Base-by-base conservation (phyloP, 2,797 vertebrate genomes). In the Poeciliopsis presidionis region DNA sequence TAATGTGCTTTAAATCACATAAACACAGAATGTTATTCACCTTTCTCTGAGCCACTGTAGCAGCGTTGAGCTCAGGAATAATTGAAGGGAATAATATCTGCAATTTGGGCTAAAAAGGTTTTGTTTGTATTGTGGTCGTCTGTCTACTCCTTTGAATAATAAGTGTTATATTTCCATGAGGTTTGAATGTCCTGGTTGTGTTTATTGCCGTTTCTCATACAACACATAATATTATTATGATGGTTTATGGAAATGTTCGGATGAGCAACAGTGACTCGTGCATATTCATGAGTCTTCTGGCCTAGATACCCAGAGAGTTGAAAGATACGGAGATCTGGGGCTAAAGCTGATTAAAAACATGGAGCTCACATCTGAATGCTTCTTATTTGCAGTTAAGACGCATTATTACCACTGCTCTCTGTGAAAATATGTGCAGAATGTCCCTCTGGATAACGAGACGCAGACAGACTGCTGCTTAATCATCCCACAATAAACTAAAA, bases 341-440 rank as follows among this genome's bases (percentile, higher is more conserved):
- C 81, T 80, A 84, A 88, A 84, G 79, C 86, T 87, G 85, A 87
- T 90, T 88, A 85, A 86, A 83, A 88, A 86, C 67, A 82, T 51
- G 70, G 85, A 79, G 59, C 81, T 46, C 63, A 78, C 78, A 76
- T 75, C 33, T 47, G 0, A 77, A 67, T 72, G 78, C 71, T 47
- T 75, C 76, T 85, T 76, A 80, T 83, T 81, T 67, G 63, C 74
- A 43, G 69, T 70, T 84, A 63, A 76, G 67, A 81, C 73, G 36
- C 74, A 84, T 82, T 41, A 80, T 84, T 85, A 82, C 8, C 30
- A 46, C 73, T 81, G 67, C 67, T 76, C 81, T 84, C 47, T 70
- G 61, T 78, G 71, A 70, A 87, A 82, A 79, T 78, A 86, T 84
- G 74, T 77, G n/a, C 25, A 28, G 25, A 12, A 74, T 49, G 74